Conservation (phyloP, 2,113 vertebrate genomes). For the Bufo gargarizans region DNA sequence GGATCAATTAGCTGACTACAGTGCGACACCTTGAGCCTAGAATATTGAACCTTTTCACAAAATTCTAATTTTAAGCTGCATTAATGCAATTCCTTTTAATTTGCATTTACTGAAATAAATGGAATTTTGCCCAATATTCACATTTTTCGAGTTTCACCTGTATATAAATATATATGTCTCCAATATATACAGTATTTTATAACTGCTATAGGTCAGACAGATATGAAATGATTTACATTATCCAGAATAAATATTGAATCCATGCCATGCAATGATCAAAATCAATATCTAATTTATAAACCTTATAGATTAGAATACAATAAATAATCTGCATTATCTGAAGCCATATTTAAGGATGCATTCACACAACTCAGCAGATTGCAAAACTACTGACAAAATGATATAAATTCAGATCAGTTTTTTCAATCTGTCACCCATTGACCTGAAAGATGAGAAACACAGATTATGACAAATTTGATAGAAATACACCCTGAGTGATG, state of each 20-base stretch:
- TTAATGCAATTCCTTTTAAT: no score
- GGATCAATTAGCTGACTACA: no score
- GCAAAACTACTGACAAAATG: neutral
- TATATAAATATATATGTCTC: no score
- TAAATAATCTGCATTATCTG: neutral
- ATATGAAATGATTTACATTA: neutral
- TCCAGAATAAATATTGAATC: neutral
- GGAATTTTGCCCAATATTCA: no score
- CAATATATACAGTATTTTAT: no score
- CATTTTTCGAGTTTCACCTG: no score
- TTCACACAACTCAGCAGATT: neutral
- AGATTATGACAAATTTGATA: neutral
- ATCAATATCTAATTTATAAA: neutral
- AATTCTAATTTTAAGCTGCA: no score
- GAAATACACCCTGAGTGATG: neutral
- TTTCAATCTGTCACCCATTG: neutral
- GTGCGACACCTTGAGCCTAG: no score
- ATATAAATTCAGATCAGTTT: neutral
- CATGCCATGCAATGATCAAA: neutral
- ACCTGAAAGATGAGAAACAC: neutral
- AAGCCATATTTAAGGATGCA: neutral
- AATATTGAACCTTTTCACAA: no score
- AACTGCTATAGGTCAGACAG: no score
- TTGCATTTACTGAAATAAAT: no score
- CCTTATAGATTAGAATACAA: neutral